Base-by-base conservation (phyloP, 1,140 invertebrate species). In the Branchinecta lindahli region DNA sequence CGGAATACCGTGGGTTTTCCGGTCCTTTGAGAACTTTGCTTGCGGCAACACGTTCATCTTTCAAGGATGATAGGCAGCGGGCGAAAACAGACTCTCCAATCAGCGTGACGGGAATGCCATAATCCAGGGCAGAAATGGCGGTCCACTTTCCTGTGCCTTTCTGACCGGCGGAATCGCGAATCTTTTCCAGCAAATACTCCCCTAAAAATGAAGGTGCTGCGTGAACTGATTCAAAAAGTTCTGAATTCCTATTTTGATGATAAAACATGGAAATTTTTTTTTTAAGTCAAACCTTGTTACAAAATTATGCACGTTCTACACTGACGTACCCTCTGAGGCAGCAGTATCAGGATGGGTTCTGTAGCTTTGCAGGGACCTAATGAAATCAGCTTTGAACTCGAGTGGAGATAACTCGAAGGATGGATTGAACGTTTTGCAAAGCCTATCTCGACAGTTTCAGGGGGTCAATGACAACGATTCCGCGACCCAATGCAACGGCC, bases 121-220 rank as follows among this genome's bases (percentile, higher is more conserved):
- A 98, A 73, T 99, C 94, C 10, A 99, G 81, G 0, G 94, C 93
- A 20, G 93, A 85, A 73, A 99, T 96, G 6, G 92, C 95, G 0
- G 96, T 99, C 96, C 96, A 99, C 78, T 99, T 99, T 61, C 97
- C 96, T 0, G 96, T 99, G 69, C 97, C 97, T 80, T 99, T 99
- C 80, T 98, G 96, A 3, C 96, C 96, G 46, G 97, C 97, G 10
- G 90, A 86, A 78, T 99, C 97, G 3, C 88, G 82, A 72, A 99
- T 99, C 78, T 96, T 90, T 52, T 94, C 91, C 44, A 99, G 80
- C 20, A 99, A 79, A 75, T 86, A 86, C 67, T 84, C 75, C 8
- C 77, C 77, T 77, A 61, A 8, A 61, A 47, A n/a, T 70, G 46
- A 33, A 44, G 2, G 33, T 33, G 2, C 33, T 33, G 33, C 5